These are phyloP conservation scores for Plebejus anna DNA, from an alignment of 2,888 invertebrate genomes.

Conservation along the genomic window DNA sequence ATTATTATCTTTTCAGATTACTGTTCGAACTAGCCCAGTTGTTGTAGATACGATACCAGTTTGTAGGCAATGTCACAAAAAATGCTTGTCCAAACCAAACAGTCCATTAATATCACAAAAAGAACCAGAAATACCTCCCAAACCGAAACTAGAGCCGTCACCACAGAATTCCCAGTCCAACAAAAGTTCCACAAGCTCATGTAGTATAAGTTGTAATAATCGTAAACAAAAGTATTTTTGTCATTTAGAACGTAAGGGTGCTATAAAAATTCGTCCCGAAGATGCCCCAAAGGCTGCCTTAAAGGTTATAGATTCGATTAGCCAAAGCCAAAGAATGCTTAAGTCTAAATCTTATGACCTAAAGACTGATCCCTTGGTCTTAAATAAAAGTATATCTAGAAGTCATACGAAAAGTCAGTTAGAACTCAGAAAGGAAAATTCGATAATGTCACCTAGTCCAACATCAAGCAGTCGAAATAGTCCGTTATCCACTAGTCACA, in stretches of 20 bases:
- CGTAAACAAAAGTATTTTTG: slow-evolving; percentile 63
- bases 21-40: slow-evolving; percentile 87
- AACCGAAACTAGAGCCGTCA: slow-evolving; percentile 61
- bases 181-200: slow-evolving; percentile 63
- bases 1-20: slow-evolving; percentile 78
- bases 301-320: slow-evolving; percentile 73
- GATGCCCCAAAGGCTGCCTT: slow-evolving; percentile 70
- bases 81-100: slow-evolving; percentile 82
- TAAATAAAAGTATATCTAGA: slow-evolving; percentile 58
- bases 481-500: slow-evolving; percentile 74
- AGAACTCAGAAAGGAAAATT: slow-evolving; percentile 67
- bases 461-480: slow-evolving; percentile 75
- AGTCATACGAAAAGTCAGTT: slow-evolving; percentile 65
- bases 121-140: slow-evolving; percentile 58
- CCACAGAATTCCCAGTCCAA: slow-evolving; percentile 66
- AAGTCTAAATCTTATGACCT: slow-evolving; percentile 73
- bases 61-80: slow-evolving; percentile 89
- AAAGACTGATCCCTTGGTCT: slow-evolving; percentile 67
- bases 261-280: slow-evolving; percentile 72
- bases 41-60: slow-evolving; percentile 86
- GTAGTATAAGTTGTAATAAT: slow-evolving; percentile 66
- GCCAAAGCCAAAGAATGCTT: slow-evolving; percentile 73
- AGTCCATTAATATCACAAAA: slow-evolving; percentile 72
- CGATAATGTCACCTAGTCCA: slow-evolving; percentile 68
- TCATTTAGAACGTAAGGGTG: slow-evolving; percentile 72